These are phyloP conservation scores for Mycogona germanica DNA, from an alignment of 2,888 invertebrate species.

Conservation along the genomic window DNA sequence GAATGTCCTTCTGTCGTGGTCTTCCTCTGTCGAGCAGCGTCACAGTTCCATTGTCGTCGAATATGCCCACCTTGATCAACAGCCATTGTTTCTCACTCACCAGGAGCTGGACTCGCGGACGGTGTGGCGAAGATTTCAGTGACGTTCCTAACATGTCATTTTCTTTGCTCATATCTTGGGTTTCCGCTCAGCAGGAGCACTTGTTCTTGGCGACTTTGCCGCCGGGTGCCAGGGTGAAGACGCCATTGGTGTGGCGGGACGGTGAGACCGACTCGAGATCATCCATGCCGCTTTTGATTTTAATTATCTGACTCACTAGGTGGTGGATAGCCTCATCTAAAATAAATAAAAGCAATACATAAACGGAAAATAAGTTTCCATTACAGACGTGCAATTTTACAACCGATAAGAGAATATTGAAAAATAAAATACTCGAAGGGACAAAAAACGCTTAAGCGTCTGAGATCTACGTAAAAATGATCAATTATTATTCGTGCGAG, in stretches of 20 bases:
- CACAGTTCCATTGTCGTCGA: too few species aligned
- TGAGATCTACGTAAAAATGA: too few species aligned
- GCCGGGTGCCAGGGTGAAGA: background rate
- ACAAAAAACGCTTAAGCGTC: too few species aligned
- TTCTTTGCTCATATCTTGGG: too few species aligned
- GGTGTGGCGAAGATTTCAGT: too few species aligned
- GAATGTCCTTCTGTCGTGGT: too few species aligned
- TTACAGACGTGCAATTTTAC: background rate
- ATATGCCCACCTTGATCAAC: too few species aligned
- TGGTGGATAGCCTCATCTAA: slow-evolving; percentile 18
- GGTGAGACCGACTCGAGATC: background rate
- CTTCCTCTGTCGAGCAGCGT: too few species aligned
- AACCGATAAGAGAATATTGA: background rate
- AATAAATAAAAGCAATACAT: background rate
- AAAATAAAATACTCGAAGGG: background rate
- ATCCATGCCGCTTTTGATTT: slow-evolving; percentile 10
- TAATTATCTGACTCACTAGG: slow-evolving; percentile 14
- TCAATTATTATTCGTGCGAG: too few species aligned
- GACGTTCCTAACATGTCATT: too few species aligned
- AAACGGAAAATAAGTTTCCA: background rate
- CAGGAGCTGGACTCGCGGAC: too few species aligned
- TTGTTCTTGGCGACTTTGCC: background rate
- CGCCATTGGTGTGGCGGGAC: background rate
- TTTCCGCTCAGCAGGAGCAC: background rate
- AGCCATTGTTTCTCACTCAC: too few species aligned